Conservation (phyloP, 2,888 invertebrate genomes). For the Pyrgus malvae region DNA sequence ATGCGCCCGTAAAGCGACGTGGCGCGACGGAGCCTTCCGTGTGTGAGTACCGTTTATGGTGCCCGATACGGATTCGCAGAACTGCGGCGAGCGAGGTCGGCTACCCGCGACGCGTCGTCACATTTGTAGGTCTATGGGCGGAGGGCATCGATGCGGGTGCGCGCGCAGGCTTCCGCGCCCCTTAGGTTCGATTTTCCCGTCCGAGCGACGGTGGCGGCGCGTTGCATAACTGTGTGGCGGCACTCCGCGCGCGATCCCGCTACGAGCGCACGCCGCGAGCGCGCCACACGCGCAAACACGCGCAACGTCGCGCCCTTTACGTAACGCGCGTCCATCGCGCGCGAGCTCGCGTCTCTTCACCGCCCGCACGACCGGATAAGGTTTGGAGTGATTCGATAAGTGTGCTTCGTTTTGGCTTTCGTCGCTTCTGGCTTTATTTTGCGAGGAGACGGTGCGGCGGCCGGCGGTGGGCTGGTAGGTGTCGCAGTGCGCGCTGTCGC, state of each 20-base stretch:
- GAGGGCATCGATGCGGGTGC: constrained; percentile 64
- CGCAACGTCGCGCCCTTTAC: constrained; percentile 74
- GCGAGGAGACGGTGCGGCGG: constrained; percentile 47
- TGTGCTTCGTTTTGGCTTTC: constrained; percentile 54
- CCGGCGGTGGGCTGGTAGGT: constrained; percentile 70
- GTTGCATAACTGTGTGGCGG: constrained; percentile 76
- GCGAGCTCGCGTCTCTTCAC: constrained; percentile 44
- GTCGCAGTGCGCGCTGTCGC: constrained; percentile 58
- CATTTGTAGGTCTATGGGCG: constrained; percentile 36
- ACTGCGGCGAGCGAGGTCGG: constrained; percentile 43
- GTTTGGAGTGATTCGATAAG: constrained; percentile 57
- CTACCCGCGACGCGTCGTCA: constrained; percentile 40
- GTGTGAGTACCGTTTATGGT: constrained; percentile 30
- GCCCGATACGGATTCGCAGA: constrained; percentile 39
- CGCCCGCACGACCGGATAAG: constrained; percentile 47
- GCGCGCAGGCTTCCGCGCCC: constrained; percentile 66
- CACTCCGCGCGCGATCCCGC: constrained; percentile 79
- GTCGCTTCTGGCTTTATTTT: constrained; percentile 47
- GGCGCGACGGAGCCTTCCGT: constrained; percentile 22
- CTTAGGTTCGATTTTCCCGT: constrained; percentile 69
- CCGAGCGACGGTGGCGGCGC: constrained; percentile 72
- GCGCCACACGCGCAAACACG: constrained; percentile 66
- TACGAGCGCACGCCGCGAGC: constrained; percentile 75
- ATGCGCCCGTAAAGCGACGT: constrained; percentile 35
- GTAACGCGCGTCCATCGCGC: constrained; percentile 74